Conservation (phyloP, 92 coral and sea anemone species). For the Porites lobata region DNA sequence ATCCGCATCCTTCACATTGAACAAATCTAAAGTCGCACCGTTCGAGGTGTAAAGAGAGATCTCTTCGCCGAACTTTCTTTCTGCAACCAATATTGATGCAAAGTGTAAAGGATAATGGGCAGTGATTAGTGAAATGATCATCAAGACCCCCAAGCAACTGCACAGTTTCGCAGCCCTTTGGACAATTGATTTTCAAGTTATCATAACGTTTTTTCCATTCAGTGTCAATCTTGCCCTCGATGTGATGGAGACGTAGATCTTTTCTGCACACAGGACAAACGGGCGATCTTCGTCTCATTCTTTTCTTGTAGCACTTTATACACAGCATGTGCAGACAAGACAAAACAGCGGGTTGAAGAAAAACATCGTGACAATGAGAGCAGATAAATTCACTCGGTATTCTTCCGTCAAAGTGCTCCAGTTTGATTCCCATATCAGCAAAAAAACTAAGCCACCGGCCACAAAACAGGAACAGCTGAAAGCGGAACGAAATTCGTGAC, state of each 20-base stretch:
- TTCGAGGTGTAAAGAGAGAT: conserved; percentile 66
- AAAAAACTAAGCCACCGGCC: background rate
- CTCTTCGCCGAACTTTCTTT: conserved; percentile 73
- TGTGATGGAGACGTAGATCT: conserved; percentile 53
- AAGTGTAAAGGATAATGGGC: conserved; percentile 76
- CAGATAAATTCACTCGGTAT: conserved; percentile 86
- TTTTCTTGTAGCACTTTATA: conserved; percentile 82
- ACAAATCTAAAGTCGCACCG: conserved; percentile 81
- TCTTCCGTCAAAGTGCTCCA: conserved; percentile 81
- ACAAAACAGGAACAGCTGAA: too few species aligned
- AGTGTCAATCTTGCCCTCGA: conserved; percentile 45
- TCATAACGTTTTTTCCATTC: conserved; percentile 82
- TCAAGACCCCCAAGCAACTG: conserved; percentile 66
- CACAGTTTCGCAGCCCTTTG: conserved; percentile 86
- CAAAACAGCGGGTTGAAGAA: conserved; percentile 77
- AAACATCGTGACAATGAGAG: conserved; percentile 85
- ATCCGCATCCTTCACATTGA: conserved; percentile 90
- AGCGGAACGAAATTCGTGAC: conserved; percentile 13
- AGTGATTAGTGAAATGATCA: conserved; percentile 68
- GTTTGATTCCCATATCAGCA: conserved; percentile 82
- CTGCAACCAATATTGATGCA: conserved; percentile 90
- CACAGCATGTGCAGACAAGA: conserved; percentile 87
- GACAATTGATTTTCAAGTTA: conserved; percentile 77
- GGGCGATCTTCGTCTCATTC: conserved; percentile 58
- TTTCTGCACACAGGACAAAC: conserved; percentile 84